Base-by-base conservation (phyloP, 2,888 invertebrate genomes). In the Ptychoptera albimana region DNA sequence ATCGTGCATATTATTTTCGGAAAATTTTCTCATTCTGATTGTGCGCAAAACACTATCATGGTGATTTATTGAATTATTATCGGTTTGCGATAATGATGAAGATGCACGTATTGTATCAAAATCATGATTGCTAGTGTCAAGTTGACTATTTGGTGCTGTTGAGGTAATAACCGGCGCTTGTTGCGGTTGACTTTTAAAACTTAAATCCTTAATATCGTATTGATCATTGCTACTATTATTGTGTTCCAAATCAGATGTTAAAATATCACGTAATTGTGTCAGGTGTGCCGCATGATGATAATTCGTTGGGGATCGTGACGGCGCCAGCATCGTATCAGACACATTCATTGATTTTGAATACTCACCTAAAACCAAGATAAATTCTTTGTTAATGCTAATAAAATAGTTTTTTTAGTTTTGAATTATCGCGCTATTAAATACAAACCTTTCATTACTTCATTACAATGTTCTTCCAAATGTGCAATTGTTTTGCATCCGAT, bases 391-490 rank as follows among this genome's bases (percentile, higher is more conserved):
- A 13, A 10, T 15, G 11, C 13, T 37, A 37, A 13, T 15, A 37
- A 37, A 12, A 10, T 37, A 15, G n/a, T 39, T 39, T 16, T 16
- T 23, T 7, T 23, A 23, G 7, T 23, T 5, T 23, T 23, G 4
- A 23, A 23, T 5, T 23, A 23, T 5, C 3, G 7, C 7, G 23
- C 23, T 23, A 5, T 40, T 14, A 11, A 7, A 32, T 7, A 35
- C 57, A 54, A 53, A 75, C 76, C 72, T 65, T 75, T 75, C 48
- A 68, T 64, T 44, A 73, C 57, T 48, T 66, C 63, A 39, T 87
- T 86, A 57, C 82, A 82, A 57, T 89, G 88, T 54, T 83, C 79
- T 59, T 87, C 85, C 50, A 93, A 70, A 57, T 92, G 92, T 40
- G 77, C 74, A 44, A 87, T 71, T 30, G 94, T 70, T 49, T 87